Conservation (phyloP, 2,113 vertebrate genomes). For the Sylvietta virens region DNA sequence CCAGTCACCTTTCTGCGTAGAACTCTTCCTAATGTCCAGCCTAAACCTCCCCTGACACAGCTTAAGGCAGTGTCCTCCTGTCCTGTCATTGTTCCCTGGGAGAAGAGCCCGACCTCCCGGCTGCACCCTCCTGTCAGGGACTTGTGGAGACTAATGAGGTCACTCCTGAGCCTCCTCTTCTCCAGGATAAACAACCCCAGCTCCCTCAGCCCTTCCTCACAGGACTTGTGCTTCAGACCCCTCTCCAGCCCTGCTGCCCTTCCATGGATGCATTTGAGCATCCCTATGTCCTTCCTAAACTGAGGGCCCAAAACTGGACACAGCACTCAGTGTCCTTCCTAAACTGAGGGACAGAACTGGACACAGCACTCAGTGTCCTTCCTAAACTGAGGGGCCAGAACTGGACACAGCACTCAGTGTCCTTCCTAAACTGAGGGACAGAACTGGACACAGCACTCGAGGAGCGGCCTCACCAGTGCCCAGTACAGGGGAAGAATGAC, state of each 20-base stretch:
- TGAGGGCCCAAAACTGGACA: not conserved
- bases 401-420: too few relatives aligned
- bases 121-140: not conserved
- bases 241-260: not conserved
- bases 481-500: accelerated
- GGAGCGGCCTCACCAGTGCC: not conserved
- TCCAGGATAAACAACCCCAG: not conserved
- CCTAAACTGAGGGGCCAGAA: not conserved
- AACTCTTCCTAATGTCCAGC: not conserved
- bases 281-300: accelerated
- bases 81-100: not conserved
- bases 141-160: accelerated
- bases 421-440: too few relatives aligned
- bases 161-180: not conserved
- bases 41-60: not conserved
- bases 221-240: not conserved
- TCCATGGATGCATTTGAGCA: accelerated
- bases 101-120: accelerated
- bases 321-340: too few relatives aligned
- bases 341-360: too few relatives aligned
- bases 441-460: too few relatives aligned
- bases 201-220: not conserved
- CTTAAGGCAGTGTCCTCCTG: not conserved
- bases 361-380: not conserved
- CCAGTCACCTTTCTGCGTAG: too few relatives aligned